Evolutionary conservation across 2,113 vertebrate genomes (phyloP).

Genomic region (Melierax canorus): DNA sequence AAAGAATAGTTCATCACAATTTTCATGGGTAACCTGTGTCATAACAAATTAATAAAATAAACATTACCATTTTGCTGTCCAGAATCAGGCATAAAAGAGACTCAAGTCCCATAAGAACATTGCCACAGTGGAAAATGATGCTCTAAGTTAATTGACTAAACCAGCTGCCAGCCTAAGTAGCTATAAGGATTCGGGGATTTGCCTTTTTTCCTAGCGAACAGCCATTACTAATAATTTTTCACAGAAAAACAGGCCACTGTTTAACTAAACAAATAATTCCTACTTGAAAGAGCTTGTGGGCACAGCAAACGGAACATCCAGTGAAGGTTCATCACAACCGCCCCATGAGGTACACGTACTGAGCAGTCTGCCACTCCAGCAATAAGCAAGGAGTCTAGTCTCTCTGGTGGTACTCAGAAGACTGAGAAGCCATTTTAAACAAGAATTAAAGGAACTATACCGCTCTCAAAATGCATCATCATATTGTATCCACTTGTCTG

Average conservation of each 20-base stretch:
- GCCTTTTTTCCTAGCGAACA: not conserved
- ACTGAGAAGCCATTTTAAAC: not conserved
- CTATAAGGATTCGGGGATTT: not conserved
- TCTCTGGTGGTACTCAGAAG: not conserved
- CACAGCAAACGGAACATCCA: not conserved
- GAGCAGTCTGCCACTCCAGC: not conserved
- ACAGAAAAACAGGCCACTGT: not conserved
- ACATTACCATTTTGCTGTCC: not conserved
- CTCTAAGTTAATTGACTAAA: not conserved
- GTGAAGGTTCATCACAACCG: not conserved
- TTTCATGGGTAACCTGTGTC: not conserved
- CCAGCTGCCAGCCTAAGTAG: not conserved
- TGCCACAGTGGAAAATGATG: accelerated
- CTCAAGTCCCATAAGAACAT: not conserved
- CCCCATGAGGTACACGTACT: not conserved
- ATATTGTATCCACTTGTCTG: not conserved
- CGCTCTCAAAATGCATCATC: not conserved
- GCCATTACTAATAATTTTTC: not conserved
- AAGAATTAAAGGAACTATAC: not conserved
- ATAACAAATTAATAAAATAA: not conserved
- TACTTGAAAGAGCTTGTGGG: not conserved
- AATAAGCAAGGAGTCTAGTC: not conserved
- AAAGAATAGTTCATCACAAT: not conserved
- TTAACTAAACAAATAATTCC: not conserved
- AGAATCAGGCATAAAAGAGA: not conserved